Conservation (phyloP, 2,797 vertebrate genomes). For the Knipowitschia caucasica region DNA sequence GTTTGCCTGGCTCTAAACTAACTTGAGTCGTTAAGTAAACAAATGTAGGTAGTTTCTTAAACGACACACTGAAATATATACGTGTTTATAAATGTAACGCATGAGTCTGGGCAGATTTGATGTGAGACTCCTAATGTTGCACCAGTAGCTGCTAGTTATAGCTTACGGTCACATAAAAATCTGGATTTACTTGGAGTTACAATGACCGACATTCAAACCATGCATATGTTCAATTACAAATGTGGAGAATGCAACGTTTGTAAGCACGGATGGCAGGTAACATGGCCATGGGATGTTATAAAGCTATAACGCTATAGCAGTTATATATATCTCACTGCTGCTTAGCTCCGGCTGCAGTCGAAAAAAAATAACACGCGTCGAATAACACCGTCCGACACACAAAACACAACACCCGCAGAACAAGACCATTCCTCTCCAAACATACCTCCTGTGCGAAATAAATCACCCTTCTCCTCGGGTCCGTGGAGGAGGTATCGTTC, state of each 20-base stretch:
- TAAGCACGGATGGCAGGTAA: neutral
- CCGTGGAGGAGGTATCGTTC: conserved; percentile 53
- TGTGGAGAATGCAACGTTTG: neutral
- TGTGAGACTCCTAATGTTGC: neutral
- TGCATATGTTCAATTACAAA: too few species aligned
- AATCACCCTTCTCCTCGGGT: conserved; percentile 22
- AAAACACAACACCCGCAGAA: rapidly evolving
- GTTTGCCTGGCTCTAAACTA: conserved; percentile 23
- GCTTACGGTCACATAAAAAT: conserved; percentile 30
- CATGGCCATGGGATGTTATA: neutral
- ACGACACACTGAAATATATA: neutral
- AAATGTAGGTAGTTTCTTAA: neutral
- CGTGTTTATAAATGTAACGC: neutral
- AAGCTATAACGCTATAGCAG: too few species aligned
- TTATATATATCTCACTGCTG: conserved; percentile 11
- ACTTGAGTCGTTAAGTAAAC: neutral
- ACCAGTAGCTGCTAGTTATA: conserved; percentile 13
- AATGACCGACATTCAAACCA: neutral
- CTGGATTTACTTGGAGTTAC: conserved; percentile 6
- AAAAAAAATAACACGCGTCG: conserved; percentile 64
- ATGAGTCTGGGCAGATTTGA: rapidly evolving
- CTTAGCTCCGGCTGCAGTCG: conserved; percentile 54
- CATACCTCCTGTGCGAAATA: conserved; percentile 68
- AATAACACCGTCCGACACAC: conserved; percentile 8
- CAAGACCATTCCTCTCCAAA: neutral